These are phyloP conservation scores for Rhopalosiphum nymphaeae DNA, from an alignment of 2,888 invertebrate species.

Conservation along the genomic window DNA sequence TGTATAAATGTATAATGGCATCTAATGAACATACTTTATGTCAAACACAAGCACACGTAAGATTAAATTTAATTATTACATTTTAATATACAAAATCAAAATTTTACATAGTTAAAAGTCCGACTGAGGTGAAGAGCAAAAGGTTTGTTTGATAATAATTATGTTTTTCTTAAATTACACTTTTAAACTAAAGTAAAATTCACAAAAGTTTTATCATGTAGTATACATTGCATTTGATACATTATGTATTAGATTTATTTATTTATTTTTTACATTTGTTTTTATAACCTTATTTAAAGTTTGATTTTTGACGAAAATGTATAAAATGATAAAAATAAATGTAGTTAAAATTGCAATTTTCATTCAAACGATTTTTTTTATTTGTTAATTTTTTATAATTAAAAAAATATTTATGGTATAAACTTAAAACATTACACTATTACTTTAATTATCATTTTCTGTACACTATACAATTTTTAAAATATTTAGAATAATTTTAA, in stretches of 20 bases:
- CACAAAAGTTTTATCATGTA: background rate
- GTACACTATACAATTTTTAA: background rate
- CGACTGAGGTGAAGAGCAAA: background rate
- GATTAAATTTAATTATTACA: constrained; percentile 2
- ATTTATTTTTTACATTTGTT: background rate
- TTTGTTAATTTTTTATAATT: background rate
- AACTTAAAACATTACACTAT: background rate
- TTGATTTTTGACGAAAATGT: background rate
- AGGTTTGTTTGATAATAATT: background rate
- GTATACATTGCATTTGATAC: background rate
- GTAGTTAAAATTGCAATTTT: background rate
- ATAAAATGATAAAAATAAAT: background rate
- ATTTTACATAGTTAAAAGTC: background rate
- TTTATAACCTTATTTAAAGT: background rate
- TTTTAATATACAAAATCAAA: background rate
- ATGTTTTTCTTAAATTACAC: constrained; percentile 16
- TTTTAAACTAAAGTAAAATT: background rate
- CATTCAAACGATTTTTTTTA: background rate
- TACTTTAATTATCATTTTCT: background rate
- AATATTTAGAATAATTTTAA: background rate
- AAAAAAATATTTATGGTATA: background rate
- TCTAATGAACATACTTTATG: background rate
- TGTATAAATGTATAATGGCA: background rate
- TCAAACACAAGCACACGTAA: background rate
- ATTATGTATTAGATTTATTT: background rate